Percentiles rank a stretch among this genome's conserved stretches.
Conservation (phyloP, 2,797 vertebrate species). For the Geotrypetes seraphini region DNA sequence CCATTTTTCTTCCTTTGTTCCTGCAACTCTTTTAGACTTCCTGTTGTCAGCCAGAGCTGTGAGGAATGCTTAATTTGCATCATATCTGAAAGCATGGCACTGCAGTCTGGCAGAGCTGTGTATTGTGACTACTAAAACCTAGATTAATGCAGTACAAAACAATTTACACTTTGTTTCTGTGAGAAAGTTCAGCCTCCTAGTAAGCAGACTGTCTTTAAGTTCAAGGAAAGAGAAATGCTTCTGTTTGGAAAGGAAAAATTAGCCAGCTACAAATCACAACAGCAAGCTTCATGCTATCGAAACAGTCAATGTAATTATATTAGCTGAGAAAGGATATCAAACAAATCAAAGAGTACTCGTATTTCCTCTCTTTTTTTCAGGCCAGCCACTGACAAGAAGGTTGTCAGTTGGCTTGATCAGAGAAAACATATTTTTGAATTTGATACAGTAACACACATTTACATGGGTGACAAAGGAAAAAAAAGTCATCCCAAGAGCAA, state of each 20-base stretch:
- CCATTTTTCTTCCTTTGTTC: conserved; percentile 52
- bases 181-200: conserved; percentile 53
- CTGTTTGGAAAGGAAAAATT: conserved; percentile 27
- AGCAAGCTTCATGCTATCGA: conserved; percentile 21
- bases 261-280: conserved; percentile 28
- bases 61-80: conserved; percentile 41
- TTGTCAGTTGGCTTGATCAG: too few species aligned
- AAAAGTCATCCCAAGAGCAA: too few species aligned
- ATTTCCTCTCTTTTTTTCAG: too few species aligned
- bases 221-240: conserved; percentile 30
- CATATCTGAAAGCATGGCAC: conserved; percentile 23
- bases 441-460: too few species aligned
- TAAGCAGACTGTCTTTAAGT: conserved; percentile 25
- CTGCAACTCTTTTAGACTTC: conserved; percentile 36
- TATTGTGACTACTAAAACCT: conserved; percentile 20
- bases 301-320: conserved; percentile 1
- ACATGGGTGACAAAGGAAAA: too few species aligned
- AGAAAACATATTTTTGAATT: too few species aligned
- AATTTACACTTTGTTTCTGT: conserved; percentile 44
- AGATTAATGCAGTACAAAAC: conserved; percentile 34
- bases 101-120: conserved; percentile 26
- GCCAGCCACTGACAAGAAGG: too few species aligned
- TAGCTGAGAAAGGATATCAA: too few species aligned
- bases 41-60: conserved; percentile 50
- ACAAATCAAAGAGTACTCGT: too few species aligned